Evolutionary conservation across 2,888 invertebrate species (phyloP), one percentile per base, ranked within the genome.

Genomic region (Chirona hameri): DNA sequence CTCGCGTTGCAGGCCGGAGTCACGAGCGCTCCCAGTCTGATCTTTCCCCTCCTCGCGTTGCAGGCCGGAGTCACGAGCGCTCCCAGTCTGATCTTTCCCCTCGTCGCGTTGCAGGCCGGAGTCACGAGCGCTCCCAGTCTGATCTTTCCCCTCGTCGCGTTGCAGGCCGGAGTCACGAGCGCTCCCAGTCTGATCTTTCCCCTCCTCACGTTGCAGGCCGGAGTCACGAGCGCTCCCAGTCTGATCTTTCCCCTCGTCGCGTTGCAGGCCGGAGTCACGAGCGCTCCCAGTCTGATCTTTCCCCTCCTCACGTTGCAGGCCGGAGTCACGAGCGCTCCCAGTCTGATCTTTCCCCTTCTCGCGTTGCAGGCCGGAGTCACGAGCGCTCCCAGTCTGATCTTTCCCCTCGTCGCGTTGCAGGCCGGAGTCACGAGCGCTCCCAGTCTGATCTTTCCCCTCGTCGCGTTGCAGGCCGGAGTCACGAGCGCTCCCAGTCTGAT

Each of bases 11-110:
- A 82, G 86, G 72, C 83, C 60, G 65, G 79, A 83, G 80, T 76
- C 96, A 96, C 88, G 96, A 96, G 88, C 91, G 96, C 84, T 95
- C 95, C 55, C 95, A 96, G 89, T 95, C 95, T 48, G 96, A 96
- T n/a, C 52, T 18, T 12, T 12, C 7, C 52, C 52, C 52, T 18
- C 52, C 52, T 18, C 52, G 18, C 10, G 15, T 52, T 18, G 18
- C 82, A 82, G 86, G 72, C 83, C 60, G 65, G 79, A 83, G 80
- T 76, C 96, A 96, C 88, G 96, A 96, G 88, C 91, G 96, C 84
- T 95, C 95, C 55, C 95, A 96, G 89, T 95, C 95, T 48, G 96
- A 96, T n/a, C 52, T 18, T 12, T 12, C 7, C 52, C 52, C 52
- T 18, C 52, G 7, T 18, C 52, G 18, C 10, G 15, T 52, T 18